Evolutionary conservation across 2,888 invertebrate species (phyloP).

Genomic region (Monoplex corrugatus): DNA sequence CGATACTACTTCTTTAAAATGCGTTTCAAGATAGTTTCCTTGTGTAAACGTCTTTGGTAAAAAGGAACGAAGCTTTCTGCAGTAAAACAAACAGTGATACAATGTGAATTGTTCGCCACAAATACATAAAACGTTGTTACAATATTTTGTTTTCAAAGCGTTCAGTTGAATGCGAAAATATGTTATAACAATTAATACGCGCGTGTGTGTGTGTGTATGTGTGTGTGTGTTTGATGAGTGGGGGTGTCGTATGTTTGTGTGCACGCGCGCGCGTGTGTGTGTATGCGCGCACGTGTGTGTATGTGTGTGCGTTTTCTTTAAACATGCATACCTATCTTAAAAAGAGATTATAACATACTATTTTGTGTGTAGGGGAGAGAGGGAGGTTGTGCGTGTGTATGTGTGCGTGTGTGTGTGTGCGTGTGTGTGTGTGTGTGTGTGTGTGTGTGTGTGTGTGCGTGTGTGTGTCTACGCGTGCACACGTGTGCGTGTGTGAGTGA

Average conservation of each 20-base stretch:
- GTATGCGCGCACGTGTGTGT: neutral
- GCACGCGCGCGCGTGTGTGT: neutral
- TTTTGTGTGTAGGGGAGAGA: neutral
- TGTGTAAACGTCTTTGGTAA: no score
- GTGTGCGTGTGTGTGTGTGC: neutral
- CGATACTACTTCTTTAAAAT: no score
- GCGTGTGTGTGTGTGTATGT: neutral
- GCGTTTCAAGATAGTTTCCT: no score
- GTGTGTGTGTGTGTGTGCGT: slow-evolving; percentile 35
- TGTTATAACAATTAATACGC: no score
- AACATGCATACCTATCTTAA: neutral
- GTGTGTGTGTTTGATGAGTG: neutral
- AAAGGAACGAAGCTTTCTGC: no score
- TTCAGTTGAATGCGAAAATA: no score
- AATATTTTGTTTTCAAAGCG: no score
- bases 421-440: slow-evolving; percentile 4
- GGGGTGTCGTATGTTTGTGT: neutral
- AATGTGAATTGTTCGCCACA: no score
- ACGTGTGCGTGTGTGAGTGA: slow-evolving; percentile 24
- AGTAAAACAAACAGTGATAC: no score
- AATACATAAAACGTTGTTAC: no score
- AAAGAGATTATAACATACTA: neutral
- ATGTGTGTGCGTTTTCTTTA: neutral
- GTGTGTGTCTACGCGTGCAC: neutral
- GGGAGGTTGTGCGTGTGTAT: neutral